Conservation (phyloP, 2,888 invertebrate genomes). For the Emmelina monodactyla region DNA sequence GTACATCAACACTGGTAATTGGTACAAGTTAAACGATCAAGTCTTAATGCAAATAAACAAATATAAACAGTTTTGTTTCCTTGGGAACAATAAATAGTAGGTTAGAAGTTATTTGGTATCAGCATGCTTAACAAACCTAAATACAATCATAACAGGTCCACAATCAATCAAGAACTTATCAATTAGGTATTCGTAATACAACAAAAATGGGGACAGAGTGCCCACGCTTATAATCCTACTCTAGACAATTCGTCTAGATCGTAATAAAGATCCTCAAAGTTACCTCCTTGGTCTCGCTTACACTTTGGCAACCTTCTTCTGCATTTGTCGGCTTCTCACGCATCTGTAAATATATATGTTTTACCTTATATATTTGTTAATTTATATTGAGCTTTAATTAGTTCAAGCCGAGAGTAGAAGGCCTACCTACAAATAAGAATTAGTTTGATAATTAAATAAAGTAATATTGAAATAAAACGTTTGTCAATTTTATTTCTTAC, state of each 20-base stretch:
- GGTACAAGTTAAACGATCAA: too few relatives aligned
- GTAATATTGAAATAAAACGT: neutral
- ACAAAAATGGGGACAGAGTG: conserved; percentile 5
- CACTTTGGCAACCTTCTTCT: conserved; percentile 52
- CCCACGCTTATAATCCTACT: too few relatives aligned
- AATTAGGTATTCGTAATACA: conserved; percentile 7
- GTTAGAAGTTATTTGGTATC: too few relatives aligned
- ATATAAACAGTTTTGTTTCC: too few relatives aligned
- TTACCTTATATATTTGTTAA: neutral
- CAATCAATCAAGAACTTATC: conserved; percentile 9
- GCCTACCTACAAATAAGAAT: too few relatives aligned
- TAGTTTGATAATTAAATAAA: too few relatives aligned
- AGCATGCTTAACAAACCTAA: too few relatives aligned
- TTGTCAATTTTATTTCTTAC: conserved; percentile 21
- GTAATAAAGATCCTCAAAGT: neutral
- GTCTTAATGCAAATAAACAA: too few relatives aligned
- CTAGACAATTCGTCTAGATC: neutral
- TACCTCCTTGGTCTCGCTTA: conserved; percentile 22
- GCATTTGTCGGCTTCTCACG: conserved; percentile 41
- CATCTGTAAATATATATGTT: conserved; percentile 28
- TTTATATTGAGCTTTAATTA: neutral
- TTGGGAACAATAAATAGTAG: too few relatives aligned
- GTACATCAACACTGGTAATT: conserved; percentile 1
- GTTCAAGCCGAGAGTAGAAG: too few relatives aligned
- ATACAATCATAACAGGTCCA: neutral